phyloP scores from a whole-genome alignment of 2,797 vertebrate genomes.

The Crocidura indochinensis region DNA sequence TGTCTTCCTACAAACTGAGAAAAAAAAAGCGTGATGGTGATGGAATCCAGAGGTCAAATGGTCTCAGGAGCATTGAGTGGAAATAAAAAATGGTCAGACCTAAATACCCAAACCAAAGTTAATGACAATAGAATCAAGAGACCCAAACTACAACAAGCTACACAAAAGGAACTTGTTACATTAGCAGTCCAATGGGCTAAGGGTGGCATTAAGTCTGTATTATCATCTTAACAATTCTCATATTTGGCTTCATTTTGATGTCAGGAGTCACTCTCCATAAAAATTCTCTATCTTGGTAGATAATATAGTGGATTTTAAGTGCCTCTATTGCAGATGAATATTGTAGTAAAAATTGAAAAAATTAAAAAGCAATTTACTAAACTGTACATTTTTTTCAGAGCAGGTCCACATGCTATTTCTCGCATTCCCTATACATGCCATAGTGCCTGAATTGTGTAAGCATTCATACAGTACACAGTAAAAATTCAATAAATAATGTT shows the following conservation, averaged over 20 bases:
- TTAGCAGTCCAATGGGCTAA: no score
- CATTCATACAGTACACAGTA: not conserved
- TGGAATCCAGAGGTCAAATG: no score
- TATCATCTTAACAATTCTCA: constrained; percentile 17
- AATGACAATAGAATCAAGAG: no score
- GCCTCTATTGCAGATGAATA: constrained; percentile 39
- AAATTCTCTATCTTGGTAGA: not conserved
- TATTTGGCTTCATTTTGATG: constrained; percentile 35
- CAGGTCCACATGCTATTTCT: not conserved
- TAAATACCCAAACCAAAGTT: no score
- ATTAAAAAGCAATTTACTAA: no score
- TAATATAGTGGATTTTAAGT: not conserved
- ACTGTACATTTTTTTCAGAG: no score
- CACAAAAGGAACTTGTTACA: no score
- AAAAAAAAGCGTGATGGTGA: no score
- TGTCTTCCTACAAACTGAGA: no score
- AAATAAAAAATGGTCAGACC: no score
- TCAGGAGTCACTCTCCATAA: constrained; percentile 8
- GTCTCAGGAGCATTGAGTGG: no score
- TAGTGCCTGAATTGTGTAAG: not conserved
- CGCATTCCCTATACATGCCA: not conserved
- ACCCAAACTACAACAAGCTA: no score
- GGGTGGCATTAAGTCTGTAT: not conserved
- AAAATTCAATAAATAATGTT: not conserved
- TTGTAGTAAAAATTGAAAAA: not conserved